Conservation (phyloP, 2,113 vertebrate species). For the Psammodynastes pulverulentus region DNA sequence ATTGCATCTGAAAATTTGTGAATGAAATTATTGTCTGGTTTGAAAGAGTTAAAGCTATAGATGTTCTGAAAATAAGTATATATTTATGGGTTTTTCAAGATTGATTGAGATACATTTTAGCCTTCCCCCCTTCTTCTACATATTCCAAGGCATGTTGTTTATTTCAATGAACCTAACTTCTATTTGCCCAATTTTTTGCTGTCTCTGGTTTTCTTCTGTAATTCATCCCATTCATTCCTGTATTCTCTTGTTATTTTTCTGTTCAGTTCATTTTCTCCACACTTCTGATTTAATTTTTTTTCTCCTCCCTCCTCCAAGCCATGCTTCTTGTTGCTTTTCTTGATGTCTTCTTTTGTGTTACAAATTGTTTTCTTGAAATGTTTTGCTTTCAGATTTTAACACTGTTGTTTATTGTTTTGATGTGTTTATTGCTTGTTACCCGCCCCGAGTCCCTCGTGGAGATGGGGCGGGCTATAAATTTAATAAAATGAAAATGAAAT, state of each 20-base stretch:
- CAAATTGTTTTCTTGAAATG: conserved; percentile 13
- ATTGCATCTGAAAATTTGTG: background rate
- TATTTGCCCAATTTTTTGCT: conserved; percentile 18
- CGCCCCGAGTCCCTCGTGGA: too few species aligned
- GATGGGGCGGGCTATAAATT: too few species aligned
- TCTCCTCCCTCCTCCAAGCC: background rate
- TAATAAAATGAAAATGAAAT: too few species aligned
- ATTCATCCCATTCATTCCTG: conserved; percentile 8
- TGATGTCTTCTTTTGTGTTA: conserved; percentile 33
- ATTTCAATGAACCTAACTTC: conserved; percentile 6
- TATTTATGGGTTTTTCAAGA: background rate
- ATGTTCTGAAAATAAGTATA: background rate
- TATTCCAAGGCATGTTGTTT: conserved; percentile 3
- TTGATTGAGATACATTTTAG: background rate
- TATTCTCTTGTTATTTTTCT: conserved; percentile 1
- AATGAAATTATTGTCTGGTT: background rate
- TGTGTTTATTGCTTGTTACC: too few species aligned
- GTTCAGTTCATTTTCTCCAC: conserved; percentile 21
- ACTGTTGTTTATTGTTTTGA: too few species aligned
- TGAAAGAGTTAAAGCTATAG: conserved; percentile 13
- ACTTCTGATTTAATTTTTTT: conserved; percentile 28
- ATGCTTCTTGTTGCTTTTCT: conserved; percentile 33
- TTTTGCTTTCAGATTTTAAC: conserved; percentile 37
- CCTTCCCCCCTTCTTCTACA: fast-evolving
- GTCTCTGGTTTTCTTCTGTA: conserved; percentile 24